Base-by-base conservation (phyloP, 2,888 invertebrate species). In the Sminthurinus aureus region DNA sequence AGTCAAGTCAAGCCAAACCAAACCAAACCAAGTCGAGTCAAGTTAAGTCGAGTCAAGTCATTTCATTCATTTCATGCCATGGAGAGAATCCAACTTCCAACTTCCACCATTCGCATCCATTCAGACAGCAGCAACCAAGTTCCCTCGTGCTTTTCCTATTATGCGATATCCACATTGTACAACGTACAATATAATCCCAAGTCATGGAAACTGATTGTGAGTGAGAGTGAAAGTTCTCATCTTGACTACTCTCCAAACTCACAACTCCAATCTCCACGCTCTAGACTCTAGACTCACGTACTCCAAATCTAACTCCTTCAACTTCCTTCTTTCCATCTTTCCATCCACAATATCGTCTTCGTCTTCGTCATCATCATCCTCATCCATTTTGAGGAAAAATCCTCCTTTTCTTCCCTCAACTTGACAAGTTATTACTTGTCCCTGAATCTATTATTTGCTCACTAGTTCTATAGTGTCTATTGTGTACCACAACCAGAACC, bases 151-250 rank as follows among this genome's bases (percentile, higher is more conserved):
- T 38, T 38, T 38, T 38, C 38, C 38, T 38, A 38, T 38, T 38
- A 38, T 38, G 1, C 38, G 3, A 38, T 38, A 38, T 38, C 38
- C 38, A 38, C 38, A 38, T 4, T 38, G 38, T 38, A 38, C 38
- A 38, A 38, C 38, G 38, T 38, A 38, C 69, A 22, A 12, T 3
- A 1, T 3, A 69, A 69, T 69, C 20, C 11, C n/a, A 69, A 69
- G 69, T 69, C 22, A 0, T 69, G 69, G 69, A n/a, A 22, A 50
- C 51, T 52, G 38, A 38, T 38, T 38, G 38, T 38, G 38, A 38
- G 51, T 13, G 51, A 75, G 52, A 74, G 75, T 51, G 75, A 75
- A 75, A 75, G 75, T 75, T 26, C 75, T 75, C 75, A 6, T 26
- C 73, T 38, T 18, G 26, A 15, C 15, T 38, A 22, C 73, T 38